Evolutionary conservation across 2,113 vertebrate genomes (phyloP).

Genomic region (Andinoacara biseriatus): DNA sequence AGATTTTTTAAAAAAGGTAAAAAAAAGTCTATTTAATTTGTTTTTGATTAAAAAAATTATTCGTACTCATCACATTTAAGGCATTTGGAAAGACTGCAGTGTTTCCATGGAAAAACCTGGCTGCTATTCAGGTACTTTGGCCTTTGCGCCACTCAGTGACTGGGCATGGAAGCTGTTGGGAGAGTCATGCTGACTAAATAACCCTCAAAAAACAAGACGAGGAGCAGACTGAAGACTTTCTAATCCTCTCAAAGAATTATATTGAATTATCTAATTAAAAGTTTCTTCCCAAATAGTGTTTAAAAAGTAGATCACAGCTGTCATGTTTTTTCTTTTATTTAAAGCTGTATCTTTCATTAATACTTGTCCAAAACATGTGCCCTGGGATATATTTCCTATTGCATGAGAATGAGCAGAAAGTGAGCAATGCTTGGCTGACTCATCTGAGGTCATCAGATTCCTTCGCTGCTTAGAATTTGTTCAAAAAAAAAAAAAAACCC

Average conservation of each 20-base stretch:
- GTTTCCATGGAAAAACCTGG: background rate
- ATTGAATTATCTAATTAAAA: background rate
- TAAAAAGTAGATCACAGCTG: too few species aligned
- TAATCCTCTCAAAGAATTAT: background rate
- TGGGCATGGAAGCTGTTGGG: background rate
- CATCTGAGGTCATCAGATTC: background rate
- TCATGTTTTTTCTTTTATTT: background rate
- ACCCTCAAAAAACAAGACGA: background rate
- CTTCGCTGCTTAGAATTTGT: too few species aligned
- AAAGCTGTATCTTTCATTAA: background rate
- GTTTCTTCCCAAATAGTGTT: background rate
- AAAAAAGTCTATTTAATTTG: background rate
- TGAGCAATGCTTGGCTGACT: background rate
- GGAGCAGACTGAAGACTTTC: background rate
- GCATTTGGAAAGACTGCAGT: background rate
- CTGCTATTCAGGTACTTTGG: too few species aligned
- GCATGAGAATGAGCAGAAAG: background rate
- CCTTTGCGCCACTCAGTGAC: background rate
- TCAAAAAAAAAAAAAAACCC: too few species aligned
- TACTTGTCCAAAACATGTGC: background rate
- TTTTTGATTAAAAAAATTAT: background rate
- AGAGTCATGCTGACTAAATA: background rate
- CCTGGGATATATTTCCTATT: background rate
- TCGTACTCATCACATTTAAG: background rate
- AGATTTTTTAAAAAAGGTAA: background rate